phyloP scores from a whole-genome alignment of 2,113 vertebrate genomes.

The Hemiprocne comata region DNA sequence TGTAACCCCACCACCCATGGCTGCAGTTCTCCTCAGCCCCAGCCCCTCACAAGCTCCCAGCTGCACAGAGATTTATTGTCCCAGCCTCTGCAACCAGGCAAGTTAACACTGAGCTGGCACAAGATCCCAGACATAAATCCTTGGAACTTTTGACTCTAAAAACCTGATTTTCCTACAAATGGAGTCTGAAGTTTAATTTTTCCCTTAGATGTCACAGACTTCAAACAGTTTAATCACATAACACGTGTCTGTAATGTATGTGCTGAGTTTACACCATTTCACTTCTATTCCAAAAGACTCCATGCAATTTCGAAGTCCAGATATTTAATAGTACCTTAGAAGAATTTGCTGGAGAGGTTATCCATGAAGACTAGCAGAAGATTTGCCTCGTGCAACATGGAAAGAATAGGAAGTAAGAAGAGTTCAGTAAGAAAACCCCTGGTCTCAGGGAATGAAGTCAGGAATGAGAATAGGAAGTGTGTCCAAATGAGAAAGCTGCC shows the following conservation, averaged over 20 bases:
- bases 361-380: background rate
- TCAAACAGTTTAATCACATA: background rate
- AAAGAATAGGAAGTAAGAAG: background rate
- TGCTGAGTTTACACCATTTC: background rate
- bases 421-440: background rate
- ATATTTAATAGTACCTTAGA: background rate
- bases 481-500: background rate
- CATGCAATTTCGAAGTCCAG: background rate
- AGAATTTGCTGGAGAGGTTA: background rate
- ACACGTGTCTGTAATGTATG: background rate
- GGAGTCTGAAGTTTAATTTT: background rate
- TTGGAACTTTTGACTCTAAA: background rate
- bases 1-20: fast-evolving
- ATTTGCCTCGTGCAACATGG: background rate
- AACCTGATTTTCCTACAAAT: background rate
- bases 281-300: background rate
- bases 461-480: background rate
- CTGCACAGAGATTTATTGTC: background rate
- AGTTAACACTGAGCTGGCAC: background rate
- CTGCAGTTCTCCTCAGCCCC: background rate
- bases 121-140: background rate
- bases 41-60: fast-evolving
- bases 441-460: background rate
- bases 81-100: background rate
- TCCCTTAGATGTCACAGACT: background rate